A percentile compares a stretch with the other conserved stretches of the same genome.
These are phyloP conservation scores for Endotricha flammealis DNA, from an alignment of 2,888 invertebrate genomes.

Conservation along the genomic window DNA sequence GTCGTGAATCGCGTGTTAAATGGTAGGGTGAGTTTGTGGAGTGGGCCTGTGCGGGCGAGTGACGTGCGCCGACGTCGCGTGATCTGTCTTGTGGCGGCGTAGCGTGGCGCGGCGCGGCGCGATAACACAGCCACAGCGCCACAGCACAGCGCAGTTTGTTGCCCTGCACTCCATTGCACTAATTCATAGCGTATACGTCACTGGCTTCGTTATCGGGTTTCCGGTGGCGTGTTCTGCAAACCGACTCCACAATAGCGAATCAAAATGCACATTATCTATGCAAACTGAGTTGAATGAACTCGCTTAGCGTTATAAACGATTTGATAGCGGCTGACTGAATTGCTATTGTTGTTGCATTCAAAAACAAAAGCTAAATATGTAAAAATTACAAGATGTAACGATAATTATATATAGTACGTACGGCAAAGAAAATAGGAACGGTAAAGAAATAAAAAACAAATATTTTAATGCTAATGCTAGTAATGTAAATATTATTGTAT, in stretches of 20 bases:
- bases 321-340: conserved; percentile 16
- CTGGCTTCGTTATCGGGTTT: conserved; percentile 43
- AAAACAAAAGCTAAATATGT: too few relatives aligned
- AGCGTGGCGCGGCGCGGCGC: conserved; percentile 14
- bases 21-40: conserved; percentile 16
- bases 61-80: conserved; percentile 8
- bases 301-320: conserved; percentile 28
- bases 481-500: too few relatives aligned
- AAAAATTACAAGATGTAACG: too few relatives aligned
- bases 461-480: too few relatives aligned
- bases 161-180: conserved; percentile 21
- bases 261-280: conserved; percentile 37
- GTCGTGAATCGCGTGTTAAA: conserved; percentile 40
- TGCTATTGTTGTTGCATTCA: too few relatives aligned
- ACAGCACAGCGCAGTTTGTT: conserved; percentile 22
- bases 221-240: conserved; percentile 41
- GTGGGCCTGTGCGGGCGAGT: conserved; percentile 12
- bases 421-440: too few relatives aligned
- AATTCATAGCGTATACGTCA: conserved; percentile 42
- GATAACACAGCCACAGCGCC: too few relatives aligned
- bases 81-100: conserved; percentile 11
- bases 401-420: too few relatives aligned
- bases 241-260: conserved; percentile 17
- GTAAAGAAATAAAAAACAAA: too few relatives aligned
- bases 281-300: conserved; percentile 39